Conservation (phyloP, 2,113 vertebrate genomes). For the Myocastor coypus region DNA sequence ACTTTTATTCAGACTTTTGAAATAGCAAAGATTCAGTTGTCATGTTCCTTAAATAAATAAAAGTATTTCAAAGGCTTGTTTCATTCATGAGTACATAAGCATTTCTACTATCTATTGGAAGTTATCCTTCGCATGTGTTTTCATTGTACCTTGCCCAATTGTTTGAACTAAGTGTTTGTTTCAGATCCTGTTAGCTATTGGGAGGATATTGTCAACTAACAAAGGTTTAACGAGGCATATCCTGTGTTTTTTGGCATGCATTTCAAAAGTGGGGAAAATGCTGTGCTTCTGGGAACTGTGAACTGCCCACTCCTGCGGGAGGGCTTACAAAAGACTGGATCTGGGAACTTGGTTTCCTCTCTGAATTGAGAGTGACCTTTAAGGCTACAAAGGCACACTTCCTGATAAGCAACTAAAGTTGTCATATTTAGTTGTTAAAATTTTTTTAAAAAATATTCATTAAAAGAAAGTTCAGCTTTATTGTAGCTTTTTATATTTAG, state of each 20-base stretch:
- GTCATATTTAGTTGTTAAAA: not conserved
- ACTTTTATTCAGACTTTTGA: not conserved
- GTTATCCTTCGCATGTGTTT: not conserved
- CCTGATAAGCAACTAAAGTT: not conserved
- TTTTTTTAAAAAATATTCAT: not conserved
- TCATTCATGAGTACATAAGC: not conserved
- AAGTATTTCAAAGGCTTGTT: not conserved
- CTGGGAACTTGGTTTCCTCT: not conserved
- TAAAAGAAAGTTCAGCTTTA: not conserved
- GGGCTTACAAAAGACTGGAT: not conserved
- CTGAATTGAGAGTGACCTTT: not conserved
- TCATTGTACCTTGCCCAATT: not conserved
- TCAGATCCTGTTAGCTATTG: not conserved
- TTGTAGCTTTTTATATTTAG: not conserved
- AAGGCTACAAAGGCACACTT: not conserved
- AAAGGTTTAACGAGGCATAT: not conserved
- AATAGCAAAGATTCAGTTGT: too few species aligned
- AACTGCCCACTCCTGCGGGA: not conserved
- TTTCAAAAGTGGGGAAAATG: not conserved
- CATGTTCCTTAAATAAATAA: too few species aligned
- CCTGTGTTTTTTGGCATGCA: not conserved
- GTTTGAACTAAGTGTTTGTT: conserved; percentile 10
- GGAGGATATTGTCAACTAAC: not conserved
- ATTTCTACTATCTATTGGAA: not conserved
- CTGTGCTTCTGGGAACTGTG: not conserved